These are phyloP conservation scores for Lasioglossum albipes DNA, from an alignment of 1,140 invertebrate genomes.

Conservation along the genomic window DNA sequence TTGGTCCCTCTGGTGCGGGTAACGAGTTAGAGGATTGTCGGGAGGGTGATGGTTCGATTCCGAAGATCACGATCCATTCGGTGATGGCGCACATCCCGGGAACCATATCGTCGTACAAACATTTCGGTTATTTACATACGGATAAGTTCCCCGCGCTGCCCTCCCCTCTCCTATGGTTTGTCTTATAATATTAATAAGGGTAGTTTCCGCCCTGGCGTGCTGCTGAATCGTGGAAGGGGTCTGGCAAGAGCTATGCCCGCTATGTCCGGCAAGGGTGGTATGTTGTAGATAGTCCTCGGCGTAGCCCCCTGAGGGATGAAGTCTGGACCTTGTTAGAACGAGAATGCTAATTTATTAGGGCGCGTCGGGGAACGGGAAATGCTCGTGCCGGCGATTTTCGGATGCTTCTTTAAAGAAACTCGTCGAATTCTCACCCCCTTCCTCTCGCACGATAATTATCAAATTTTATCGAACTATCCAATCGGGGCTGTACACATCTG, in stretches of 20 bases:
- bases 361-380: constrained; percentile 55
- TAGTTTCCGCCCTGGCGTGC: constrained; percentile 73
- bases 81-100: not conserved
- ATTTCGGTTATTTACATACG: constrained; percentile 74
- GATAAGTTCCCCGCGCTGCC: constrained; percentile 34
- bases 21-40: too few species aligned
- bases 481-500: too few species aligned
- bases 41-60: too few species aligned
- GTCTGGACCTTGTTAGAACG: constrained; percentile 78
- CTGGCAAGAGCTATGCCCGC: constrained; percentile 77
- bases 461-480: not conserved
- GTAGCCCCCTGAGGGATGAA: constrained; percentile 74
- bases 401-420: constrained; percentile 62
- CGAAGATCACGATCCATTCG: not conserved
- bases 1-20: too few species aligned
- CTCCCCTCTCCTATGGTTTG: constrained; percentile 63
- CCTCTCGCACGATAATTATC: not conserved
- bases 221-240: constrained; percentile 68
- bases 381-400: constrained; percentile 56
- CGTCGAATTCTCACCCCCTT: not conserved
- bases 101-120: constrained; percentile 63
- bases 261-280: constrained; percentile 78
- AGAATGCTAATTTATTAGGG: constrained; percentile 80
- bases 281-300: constrained; percentile 74
- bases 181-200: constrained; percentile 80